A percentile compares a stretch with the other conserved stretches of the same genome.
These are phyloP conservation scores for Melipona beecheii DNA, from an alignment of 2,888 invertebrate genomes.

Conservation along the genomic window DNA sequence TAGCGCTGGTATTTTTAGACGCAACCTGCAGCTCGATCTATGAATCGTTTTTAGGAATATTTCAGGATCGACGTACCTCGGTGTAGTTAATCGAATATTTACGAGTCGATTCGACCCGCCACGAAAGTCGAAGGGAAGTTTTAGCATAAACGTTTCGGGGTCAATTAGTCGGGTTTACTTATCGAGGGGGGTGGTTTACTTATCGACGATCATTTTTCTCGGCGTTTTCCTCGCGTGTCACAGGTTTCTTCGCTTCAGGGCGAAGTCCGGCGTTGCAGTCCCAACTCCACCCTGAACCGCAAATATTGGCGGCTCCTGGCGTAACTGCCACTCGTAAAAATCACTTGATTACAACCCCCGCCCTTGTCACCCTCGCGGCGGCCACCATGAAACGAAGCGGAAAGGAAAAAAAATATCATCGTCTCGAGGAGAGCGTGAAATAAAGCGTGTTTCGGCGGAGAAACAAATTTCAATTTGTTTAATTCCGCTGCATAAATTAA, in stretches of 20 bases:
- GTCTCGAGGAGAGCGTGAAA: conserved; percentile 32
- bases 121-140: conserved; percentile 38
- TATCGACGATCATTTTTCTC: conserved; percentile 52
- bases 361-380: conserved; percentile 59
- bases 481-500: background rate
- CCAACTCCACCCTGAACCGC: conserved; percentile 71
- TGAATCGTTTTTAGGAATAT: background rate
- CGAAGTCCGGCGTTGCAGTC: conserved; percentile 46
- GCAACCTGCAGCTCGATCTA: no score
- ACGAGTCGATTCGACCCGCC: background rate
- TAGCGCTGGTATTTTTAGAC: no score
- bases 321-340: conserved; percentile 78
- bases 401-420: conserved; percentile 52
- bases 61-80: background rate
- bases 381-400: conserved; percentile 45
- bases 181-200: conserved; percentile 59
- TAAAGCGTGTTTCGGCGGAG: conserved; percentile 38
- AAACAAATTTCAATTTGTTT: conserved; percentile 12
- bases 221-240: conserved; percentile 23
- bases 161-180: conserved; percentile 67
- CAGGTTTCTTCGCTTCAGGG: conserved; percentile 54
- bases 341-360: conserved; percentile 75
- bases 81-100: conserved; percentile 14
- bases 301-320: conserved; percentile 76
- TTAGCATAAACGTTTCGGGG: conserved; percentile 57